Evolutionary conservation across 1,140 invertebrate genomes (phyloP), one percentile per base, ranked within the genome.

Genomic region (Drosophila parvula): DNA sequence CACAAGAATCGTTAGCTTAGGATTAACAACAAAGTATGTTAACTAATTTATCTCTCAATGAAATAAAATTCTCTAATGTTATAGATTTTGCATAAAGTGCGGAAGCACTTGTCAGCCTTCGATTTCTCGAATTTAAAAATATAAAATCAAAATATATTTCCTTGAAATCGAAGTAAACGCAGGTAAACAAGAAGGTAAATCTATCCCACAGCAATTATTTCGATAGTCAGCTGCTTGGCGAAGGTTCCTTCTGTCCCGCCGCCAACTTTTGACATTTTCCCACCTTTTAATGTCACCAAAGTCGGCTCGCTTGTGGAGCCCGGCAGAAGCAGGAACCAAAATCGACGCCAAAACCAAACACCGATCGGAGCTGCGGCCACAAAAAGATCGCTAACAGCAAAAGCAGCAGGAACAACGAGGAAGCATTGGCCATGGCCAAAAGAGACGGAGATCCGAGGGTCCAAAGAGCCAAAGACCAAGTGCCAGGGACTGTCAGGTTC

Each of bases 251-350:
- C 9, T 40, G 18, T n/a, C 34, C 12, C 61, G 16, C 36, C 47
- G 41, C 27, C 48, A 56, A 57, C 68, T 79, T 75, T 65, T 85
- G 81, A 85, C 76, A 90, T 78, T 90, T 90, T 90, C 86, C 85
- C 86, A 90, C 71, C 86, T 85, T 85, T 90, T 85, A 85, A 81
- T 86, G 82, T 85, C 81, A 85, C 69, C 74, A 43, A 22, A 63
- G 32, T 47, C 41, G 18, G 32, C n/a, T 43, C 48, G 63, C 41
- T 53, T 51, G 44, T 43, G 38, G 67, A 68, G 16, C 27, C 40
- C 10, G 56, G 34, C 22, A 34, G 48, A 43, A 69, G 16, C 60
- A 55, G 60, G 50, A 63, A 56, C 62, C 55, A 44, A 65, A 63
- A 56, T 58, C 32, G 22, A 65, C 58, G 22, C 22, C 34, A 40